Evolutionary conservation across 2,888 invertebrate genomes (phyloP).

Genomic region (Saturnia pavonia): DNA sequence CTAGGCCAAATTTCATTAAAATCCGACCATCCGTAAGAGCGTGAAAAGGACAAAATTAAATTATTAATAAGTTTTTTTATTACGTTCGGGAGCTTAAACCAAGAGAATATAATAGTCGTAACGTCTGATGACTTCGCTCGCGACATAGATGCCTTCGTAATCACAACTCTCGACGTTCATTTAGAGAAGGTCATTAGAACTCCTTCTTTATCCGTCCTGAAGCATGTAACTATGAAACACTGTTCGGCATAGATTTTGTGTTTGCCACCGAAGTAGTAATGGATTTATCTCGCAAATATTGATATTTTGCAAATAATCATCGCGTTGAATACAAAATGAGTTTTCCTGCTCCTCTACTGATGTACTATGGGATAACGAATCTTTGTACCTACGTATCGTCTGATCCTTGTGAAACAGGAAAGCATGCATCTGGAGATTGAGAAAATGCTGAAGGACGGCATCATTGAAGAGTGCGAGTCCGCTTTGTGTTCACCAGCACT

Average conservation of each 20-base stretch:
- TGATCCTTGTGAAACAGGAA: background rate
- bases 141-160: background rate
- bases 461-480: background rate
- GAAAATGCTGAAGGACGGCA: background rate
- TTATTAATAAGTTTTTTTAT: too few species aligned
- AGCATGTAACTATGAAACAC: background rate
- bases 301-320: too few species aligned
- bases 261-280: background rate
- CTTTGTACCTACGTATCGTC: constrained; percentile 9
- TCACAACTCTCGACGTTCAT: too few species aligned
- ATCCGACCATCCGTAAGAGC: too few species aligned
- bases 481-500: background rate
- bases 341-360: background rate
- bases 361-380: constrained; percentile 3
- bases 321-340: background rate
- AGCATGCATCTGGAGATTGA: background rate
- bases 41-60: too few species aligned
- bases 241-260: too few species aligned
- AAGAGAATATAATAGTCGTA: too few species aligned
- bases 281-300: background rate
- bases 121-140: too few species aligned
- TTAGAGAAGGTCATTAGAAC: background rate
- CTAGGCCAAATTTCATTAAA: too few species aligned
- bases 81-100: too few species aligned
- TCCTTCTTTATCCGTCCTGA: background rate